phyloP scores from a whole-genome alignment of 2,113 vertebrate species.

The Zapus hudsonius region DNA sequence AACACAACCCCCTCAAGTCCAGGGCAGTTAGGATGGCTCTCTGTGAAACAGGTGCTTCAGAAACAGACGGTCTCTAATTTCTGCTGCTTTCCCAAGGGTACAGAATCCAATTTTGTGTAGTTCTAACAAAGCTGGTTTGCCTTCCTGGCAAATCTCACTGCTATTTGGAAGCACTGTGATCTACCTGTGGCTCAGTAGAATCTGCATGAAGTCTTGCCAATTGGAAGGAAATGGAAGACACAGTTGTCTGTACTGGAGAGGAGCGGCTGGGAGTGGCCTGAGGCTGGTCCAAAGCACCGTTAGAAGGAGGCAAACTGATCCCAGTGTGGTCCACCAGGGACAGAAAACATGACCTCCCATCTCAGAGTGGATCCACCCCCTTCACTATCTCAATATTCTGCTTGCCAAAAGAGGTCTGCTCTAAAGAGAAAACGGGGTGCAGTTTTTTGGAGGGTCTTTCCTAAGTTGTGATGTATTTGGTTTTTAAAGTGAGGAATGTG shows the following conservation, averaged over 20 bases:
- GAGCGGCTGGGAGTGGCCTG: not conserved
- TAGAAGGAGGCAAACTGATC: not conserved
- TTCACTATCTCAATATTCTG: not conserved
- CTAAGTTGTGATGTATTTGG: not conserved
- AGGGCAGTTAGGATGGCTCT: not conserved
- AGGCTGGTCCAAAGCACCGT: not conserved
- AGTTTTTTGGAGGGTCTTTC: not conserved
- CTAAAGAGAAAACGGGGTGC: not conserved
- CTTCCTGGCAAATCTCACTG: not conserved
- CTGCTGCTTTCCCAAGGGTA: not conserved
- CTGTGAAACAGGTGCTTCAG: slow-evolving; percentile 15
- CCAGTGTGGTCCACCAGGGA: not conserved
- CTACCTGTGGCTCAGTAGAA: not conserved
- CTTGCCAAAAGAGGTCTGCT: not conserved
- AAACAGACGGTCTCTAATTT: not conserved
- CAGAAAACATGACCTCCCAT: not conserved
- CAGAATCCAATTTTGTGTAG: not conserved
- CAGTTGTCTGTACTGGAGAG: not conserved
- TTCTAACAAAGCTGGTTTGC: not conserved
- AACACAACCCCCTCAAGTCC: not conserved
- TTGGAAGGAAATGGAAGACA: not conserved
- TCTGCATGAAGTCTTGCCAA: not conserved
- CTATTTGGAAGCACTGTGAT: not conserved
- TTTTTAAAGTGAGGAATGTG: not conserved
- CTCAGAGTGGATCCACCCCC: fast-evolving